Percentiles rank a stretch among this genome's conserved stretches.
These are phyloP conservation scores for Danio aesculapii DNA, from an alignment of 2,797 vertebrate genomes.

Conservation along the genomic window DNA sequence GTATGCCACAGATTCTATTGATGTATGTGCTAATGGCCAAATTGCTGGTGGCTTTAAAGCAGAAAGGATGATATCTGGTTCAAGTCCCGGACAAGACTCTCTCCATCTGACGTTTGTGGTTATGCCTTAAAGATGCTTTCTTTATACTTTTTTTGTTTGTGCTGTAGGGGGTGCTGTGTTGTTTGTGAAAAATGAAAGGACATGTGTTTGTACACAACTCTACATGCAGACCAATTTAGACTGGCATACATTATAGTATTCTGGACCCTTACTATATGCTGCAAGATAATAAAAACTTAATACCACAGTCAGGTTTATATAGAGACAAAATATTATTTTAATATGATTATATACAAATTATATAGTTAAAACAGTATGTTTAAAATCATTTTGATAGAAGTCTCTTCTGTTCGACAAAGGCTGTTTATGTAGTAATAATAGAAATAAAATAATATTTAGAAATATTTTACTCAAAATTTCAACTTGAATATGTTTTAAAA, in stretches of 20 bases:
- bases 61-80: slow-evolving; percentile 38
- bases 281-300: not conserved
- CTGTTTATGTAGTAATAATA: no score
- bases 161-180: slow-evolving; percentile 7
- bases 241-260: not conserved
- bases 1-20: slow-evolving; percentile 32
- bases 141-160: slow-evolving; percentile 2
- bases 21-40: slow-evolving; percentile 43
- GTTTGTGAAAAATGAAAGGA: slow-evolving; percentile 1
- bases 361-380: no score
- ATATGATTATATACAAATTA: no score
- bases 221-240: not conserved
- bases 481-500: no score
- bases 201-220: not conserved
- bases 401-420: no score
- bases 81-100: slow-evolving; percentile 25
- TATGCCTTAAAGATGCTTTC: slow-evolving; percentile 14
- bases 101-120: slow-evolving; percentile 25
- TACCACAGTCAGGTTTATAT: not conserved
- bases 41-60: slow-evolving; percentile 29
- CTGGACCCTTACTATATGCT: not conserved
- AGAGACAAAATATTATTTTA: not conserved
- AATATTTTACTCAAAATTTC: no score
- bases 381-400: no score
- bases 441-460: no score